Evolutionary conservation across 1,140 invertebrate genomes (phyloP).

Genomic region (Theocolax elegans): DNA sequence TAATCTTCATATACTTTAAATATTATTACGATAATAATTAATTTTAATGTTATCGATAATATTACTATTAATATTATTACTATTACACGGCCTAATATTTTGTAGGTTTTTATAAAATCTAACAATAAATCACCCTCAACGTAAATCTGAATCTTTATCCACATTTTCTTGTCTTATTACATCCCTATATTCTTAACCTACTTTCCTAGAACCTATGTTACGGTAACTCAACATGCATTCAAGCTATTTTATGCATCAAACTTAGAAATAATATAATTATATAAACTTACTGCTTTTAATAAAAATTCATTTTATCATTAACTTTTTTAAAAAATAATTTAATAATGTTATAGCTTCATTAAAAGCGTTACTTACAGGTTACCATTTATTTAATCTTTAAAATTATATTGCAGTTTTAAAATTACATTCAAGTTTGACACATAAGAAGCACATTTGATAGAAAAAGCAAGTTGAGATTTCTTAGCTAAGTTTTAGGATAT

Average conservation of each 20-base stretch:
- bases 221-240: background rate
- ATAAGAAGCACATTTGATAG: constrained; percentile 5
- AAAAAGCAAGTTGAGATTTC: constrained; percentile 50
- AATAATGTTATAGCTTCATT: too few relatives aligned
- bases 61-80: constrained; percentile 38
- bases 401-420: too few relatives aligned
- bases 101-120: constrained; percentile 54
- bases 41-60: constrained; percentile 34
- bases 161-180: background rate
- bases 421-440: constrained; percentile 28
- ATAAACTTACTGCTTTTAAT: too few relatives aligned
- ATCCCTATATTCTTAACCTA: constrained; percentile 20
- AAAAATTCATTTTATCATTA: too few relatives aligned
- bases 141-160: constrained; percentile 45
- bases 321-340: too few relatives aligned
- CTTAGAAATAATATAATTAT: constrained; percentile 18
- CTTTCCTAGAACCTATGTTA: constrained; percentile 29
- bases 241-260: constrained; percentile 23
- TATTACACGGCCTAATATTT: constrained; percentile 49
- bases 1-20: constrained; percentile 34
- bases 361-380: too few relatives aligned
- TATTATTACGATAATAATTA: constrained; percentile 31
- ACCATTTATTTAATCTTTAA: too few relatives aligned
- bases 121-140: constrained; percentile 49
- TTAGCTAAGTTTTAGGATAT: constrained; percentile 38